Evolutionary conservation across 2,797 vertebrate genomes (phyloP).

Genomic region (Stomatorhinus walkeri): DNA sequence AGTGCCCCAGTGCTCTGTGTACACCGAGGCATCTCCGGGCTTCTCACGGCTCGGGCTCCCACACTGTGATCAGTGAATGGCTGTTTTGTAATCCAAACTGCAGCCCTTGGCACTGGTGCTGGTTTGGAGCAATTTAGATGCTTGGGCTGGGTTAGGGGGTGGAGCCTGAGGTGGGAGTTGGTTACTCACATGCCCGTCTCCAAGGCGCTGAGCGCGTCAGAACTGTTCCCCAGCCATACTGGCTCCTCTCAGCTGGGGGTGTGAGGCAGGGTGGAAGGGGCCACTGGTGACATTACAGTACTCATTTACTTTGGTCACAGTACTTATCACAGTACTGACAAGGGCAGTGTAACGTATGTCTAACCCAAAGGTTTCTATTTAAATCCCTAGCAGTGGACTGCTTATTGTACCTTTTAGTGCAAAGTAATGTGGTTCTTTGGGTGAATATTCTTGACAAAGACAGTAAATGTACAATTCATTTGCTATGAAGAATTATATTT

Average conservation of each 20-base stretch:
- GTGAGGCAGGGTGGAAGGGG: background rate
- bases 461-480: background rate
- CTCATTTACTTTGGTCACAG: background rate
- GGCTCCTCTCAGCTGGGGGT: background rate
- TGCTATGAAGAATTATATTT: background rate
- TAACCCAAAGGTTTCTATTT: background rate
- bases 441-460: background rate
- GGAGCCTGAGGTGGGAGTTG: background rate
- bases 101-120: background rate
- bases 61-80: background rate
- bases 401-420: background rate
- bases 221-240: background rate
- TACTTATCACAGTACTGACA: background rate
- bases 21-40: background rate
- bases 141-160: background rate
- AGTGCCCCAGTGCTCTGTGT: background rate
- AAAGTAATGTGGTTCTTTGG: background rate
- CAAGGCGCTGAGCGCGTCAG: background rate
- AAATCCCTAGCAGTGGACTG: background rate
- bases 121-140: background rate
- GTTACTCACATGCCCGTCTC: slow-evolving; percentile 1
- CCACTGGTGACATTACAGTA: background rate
- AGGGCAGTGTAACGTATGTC: background rate
- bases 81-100: background rate
- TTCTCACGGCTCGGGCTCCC: background rate